A percentile compares a stretch with the other conserved stretches of the same genome.
These are phyloP conservation scores for Squalus acanthias DNA, from an alignment of 2,797 vertebrate genomes.

Conservation along the genomic window DNA sequence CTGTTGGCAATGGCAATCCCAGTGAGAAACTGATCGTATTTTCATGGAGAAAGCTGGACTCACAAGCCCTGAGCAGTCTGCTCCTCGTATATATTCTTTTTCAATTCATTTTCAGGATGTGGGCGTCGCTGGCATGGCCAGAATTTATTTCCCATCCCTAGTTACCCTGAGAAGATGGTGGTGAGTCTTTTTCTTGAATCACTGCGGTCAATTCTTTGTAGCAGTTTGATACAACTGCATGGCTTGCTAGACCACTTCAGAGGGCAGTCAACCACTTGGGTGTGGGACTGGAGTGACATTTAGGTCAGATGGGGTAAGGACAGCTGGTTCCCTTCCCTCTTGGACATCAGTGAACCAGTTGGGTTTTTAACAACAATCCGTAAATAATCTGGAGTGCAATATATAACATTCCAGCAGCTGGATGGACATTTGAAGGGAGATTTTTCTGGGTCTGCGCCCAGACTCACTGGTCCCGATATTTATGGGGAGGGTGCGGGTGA, in stretches of 20 bases:
- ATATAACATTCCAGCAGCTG: not conserved
- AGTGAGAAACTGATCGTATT: not conserved
- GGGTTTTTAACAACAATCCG: not conserved
- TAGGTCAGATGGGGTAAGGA: not conserved
- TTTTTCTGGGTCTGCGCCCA: not conserved
- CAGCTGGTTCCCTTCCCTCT: not conserved
- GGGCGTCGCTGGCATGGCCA: not conserved
- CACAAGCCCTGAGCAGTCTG: not conserved
- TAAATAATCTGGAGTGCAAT: not conserved
- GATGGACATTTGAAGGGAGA: not conserved
- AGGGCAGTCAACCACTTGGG: not conserved
- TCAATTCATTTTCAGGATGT: not conserved
- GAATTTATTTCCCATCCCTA: not conserved
- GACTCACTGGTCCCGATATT: not conserved
- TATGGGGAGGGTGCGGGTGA: no score
- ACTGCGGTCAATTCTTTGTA: not conserved
- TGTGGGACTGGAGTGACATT: not conserved
- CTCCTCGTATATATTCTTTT: not conserved
- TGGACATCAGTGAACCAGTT: not conserved
- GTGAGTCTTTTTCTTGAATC: not conserved
- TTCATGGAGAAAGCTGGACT: not conserved
- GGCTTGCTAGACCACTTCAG: not conserved
- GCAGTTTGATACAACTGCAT: not conserved
- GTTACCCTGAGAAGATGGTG: no score
- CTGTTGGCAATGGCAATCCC: not conserved